Percentiles rank a stretch among this genome's conserved stretches.
These are phyloP conservation scores for Nasonia longicornis DNA, from an alignment of 1,140 invertebrate species.

Conservation along the genomic window DNA sequence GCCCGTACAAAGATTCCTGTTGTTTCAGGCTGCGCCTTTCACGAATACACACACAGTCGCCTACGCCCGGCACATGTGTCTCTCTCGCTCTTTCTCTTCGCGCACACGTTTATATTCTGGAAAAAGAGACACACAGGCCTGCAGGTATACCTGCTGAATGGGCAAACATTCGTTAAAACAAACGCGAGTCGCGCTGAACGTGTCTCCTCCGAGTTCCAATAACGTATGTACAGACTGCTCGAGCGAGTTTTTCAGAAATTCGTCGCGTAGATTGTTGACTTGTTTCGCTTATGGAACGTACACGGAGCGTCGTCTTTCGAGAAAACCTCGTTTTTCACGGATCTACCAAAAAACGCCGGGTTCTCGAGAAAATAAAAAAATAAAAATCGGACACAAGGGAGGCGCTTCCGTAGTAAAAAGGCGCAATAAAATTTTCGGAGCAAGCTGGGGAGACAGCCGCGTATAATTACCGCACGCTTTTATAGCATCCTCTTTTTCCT, in stretches of 20 bases:
- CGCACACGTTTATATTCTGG: neutral
- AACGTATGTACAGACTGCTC: no score
- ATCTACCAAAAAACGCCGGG: no score
- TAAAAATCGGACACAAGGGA: neutral
- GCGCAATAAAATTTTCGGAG: conserved; percentile 3
- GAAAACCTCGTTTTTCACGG: no score
- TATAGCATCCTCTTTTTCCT: neutral
- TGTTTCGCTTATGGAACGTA: no score
- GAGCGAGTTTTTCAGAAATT: no score
- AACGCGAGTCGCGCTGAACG: conserved; percentile 12
- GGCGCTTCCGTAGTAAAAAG: neutral
- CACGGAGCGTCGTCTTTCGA: no score
- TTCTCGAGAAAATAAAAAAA: neutral
- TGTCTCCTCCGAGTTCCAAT: conserved; percentile 14
- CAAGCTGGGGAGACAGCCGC: neutral
- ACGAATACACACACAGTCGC: neutral
- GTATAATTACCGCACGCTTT: neutral
- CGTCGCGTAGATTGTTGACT: no score
- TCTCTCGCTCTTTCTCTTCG: neutral
- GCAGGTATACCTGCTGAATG: conserved; percentile 26
- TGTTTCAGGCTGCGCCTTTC: conserved; percentile 35
- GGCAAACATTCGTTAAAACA: conserved; percentile 42
- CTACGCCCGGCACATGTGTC: neutral
- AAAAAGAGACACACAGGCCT: neutral
- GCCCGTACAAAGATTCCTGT: conserved; percentile 26